phyloP scores from a whole-genome alignment of 1,140 invertebrate genomes.

The Reticulitermes speratus region DNA sequence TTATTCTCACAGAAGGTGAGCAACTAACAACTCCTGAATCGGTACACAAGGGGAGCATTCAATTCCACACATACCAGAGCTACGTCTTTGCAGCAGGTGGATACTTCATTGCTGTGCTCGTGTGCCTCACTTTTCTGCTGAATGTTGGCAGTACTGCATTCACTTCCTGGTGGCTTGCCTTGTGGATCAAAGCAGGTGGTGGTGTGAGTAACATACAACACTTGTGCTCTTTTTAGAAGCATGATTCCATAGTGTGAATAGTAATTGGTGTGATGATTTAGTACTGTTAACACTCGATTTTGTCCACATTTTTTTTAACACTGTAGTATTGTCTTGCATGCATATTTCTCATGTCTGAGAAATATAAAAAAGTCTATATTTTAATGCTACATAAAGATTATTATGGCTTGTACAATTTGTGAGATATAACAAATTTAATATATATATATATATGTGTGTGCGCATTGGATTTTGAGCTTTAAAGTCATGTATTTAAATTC shows the following conservation, averaged over 20 bases:
- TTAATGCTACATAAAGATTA: too few species aligned
- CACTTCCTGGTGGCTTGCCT: constrained; percentile 67
- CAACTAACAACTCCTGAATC: constrained; percentile 50
- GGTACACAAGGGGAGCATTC: constrained; percentile 50
- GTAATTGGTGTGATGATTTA: neutral
- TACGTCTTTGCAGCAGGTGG: constrained; percentile 65
- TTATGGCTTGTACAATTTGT: too few species aligned
- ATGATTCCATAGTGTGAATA: neutral
- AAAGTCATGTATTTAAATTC: too few species aligned
- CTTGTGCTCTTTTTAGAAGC: neutral
- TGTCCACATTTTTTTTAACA: neutral
- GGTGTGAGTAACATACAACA: constrained; percentile 43
- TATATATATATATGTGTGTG: too few species aligned
- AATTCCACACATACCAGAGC: constrained; percentile 48
- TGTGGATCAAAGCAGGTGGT: constrained; percentile 59
- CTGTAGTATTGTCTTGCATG: too few species aligned
- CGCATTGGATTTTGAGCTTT: too few species aligned
- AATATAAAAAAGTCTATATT: too few species aligned
- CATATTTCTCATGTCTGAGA: too few species aligned
- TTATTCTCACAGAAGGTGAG: neutral
- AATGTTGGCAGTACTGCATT: constrained; percentile 59
- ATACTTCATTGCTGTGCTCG: constrained; percentile 49
- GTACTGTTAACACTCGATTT: neutral
- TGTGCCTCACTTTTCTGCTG: constrained; percentile 57
- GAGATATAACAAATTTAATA: too few species aligned